A percentile compares a stretch with the other conserved stretches of the same genome.
Evolutionary conservation across 2,113 vertebrate species (phyloP).

Genomic region (Archilochus colubris): DNA sequence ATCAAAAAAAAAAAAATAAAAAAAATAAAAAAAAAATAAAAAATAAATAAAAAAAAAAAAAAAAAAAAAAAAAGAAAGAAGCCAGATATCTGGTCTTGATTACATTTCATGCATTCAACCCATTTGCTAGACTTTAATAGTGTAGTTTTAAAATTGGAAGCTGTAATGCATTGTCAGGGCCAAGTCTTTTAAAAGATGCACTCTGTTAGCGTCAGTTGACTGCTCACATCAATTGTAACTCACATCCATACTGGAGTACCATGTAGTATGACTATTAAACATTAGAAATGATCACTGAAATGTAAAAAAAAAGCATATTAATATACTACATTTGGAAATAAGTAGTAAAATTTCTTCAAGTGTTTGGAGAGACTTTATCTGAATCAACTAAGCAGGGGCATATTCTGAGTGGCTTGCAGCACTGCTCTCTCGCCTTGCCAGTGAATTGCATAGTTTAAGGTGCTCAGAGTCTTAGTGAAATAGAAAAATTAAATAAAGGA

Average conservation of each 20-base stretch:
- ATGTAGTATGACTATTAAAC: not conserved
- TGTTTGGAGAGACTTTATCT: not conserved
- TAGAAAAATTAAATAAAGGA: not conserved
- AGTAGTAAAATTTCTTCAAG: not conserved
- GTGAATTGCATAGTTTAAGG: not conserved
- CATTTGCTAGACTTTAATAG: not conserved
- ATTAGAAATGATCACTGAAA: not conserved
- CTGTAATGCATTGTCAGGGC: not conserved
- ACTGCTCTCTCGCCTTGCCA: not conserved
- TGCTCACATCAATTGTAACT: slow-evolving; percentile 16
- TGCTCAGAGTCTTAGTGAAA: not conserved
- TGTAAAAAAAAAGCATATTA: not conserved
- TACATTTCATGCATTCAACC: not conserved
- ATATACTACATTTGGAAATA: not conserved
- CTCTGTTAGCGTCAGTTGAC: slow-evolving; percentile 16
- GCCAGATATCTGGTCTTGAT: not conserved
- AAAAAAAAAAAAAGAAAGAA: not conserved
- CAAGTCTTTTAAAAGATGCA: not conserved
- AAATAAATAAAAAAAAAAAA: no score
- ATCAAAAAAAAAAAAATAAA: not conserved
- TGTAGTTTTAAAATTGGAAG: not conserved
- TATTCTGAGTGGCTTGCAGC: not conserved
- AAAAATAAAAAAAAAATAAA: not conserved
- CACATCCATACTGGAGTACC: not conserved
- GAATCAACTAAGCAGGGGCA: not conserved